phyloP scores from a whole-genome alignment of 2,113 vertebrate genomes.

The Phyllostomus discolor region DNA sequence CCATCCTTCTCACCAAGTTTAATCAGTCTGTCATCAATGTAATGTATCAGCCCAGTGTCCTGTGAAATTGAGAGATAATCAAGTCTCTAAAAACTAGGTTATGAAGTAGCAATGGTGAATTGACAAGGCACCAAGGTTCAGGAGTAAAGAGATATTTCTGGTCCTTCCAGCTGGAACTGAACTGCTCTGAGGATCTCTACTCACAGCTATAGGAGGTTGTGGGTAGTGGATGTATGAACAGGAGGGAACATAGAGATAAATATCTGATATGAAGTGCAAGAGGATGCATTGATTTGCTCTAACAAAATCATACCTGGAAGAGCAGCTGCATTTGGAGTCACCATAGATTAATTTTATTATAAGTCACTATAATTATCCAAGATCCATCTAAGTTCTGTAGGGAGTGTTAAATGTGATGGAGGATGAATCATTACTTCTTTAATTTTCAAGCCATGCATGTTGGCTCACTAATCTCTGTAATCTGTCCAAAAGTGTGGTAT shows the following conservation, averaged over 20 bases:
- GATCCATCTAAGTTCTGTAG: not conserved
- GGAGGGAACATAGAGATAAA: not conserved
- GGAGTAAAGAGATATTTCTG: not conserved
- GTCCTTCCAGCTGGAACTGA: not conserved
- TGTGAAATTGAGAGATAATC: not conserved
- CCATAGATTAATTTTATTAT: not conserved
- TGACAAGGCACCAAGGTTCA: not conserved
- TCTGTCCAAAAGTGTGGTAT: not conserved
- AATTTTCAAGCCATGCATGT: not conserved
- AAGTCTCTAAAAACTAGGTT: not conserved
- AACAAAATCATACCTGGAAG: not conserved
- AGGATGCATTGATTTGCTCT: not conserved
- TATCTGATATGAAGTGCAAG: not conserved
- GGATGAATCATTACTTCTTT: not conserved
- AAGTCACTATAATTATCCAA: not conserved
- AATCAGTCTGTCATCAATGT: not conserved
- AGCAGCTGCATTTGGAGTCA: not conserved
- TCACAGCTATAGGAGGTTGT: not conserved
- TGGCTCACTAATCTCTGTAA: not conserved
- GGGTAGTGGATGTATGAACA: too few relatives aligned
- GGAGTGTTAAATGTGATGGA: not conserved
- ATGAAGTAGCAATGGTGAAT: not conserved
- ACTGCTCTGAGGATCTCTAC: not conserved
- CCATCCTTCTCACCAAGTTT: not conserved
- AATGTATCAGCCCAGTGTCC: not conserved